Conservation (phyloP, 2,797 vertebrate genomes). For the Xenopus petersii region DNA sequence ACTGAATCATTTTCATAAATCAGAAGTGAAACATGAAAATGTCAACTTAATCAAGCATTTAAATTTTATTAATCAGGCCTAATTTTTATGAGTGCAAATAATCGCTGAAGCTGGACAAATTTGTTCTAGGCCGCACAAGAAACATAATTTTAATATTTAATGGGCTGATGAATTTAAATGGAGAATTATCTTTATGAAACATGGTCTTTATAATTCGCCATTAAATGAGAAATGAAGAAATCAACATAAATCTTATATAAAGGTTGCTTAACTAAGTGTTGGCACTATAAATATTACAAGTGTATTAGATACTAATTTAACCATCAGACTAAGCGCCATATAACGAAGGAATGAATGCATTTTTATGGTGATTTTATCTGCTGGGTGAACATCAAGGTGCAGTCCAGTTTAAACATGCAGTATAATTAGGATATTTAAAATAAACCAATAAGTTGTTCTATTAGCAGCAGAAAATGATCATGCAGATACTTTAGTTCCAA, state of each 20-base stretch:
- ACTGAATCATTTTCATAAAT: conserved; percentile 58
- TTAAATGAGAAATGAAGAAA: conserved; percentile 68
- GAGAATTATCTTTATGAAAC: conserved; percentile 74
- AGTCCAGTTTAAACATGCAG: not conserved
- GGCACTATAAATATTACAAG: conserved; percentile 69
- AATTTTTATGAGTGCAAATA: conserved; percentile 78
- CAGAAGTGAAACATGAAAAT: conserved; percentile 67
- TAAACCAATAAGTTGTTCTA: not conserved
- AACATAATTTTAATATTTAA: conserved; percentile 76
- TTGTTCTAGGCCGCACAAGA: conserved; percentile 71
- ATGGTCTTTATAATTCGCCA: conserved; percentile 67
- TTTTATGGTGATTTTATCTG: conserved; percentile 40
- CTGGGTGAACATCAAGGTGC: not conserved
- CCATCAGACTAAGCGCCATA: conserved; percentile 50
- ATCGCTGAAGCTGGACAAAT: conserved; percentile 74
- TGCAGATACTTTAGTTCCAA: too few species aligned
- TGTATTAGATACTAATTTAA: conserved; percentile 62
- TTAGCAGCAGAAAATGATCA: not conserved
- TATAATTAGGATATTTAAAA: not conserved
- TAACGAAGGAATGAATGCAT: conserved; percentile 52
- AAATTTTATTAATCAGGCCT: conserved; percentile 76
- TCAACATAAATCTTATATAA: conserved; percentile 70
- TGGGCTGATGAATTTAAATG: conserved; percentile 72
- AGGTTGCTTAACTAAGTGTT: conserved; percentile 68
- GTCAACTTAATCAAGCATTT: conserved; percentile 75